phyloP scores from a whole-genome alignment of 2,888 invertebrate genomes.

The Rambutsinella grinnellia region DNA sequence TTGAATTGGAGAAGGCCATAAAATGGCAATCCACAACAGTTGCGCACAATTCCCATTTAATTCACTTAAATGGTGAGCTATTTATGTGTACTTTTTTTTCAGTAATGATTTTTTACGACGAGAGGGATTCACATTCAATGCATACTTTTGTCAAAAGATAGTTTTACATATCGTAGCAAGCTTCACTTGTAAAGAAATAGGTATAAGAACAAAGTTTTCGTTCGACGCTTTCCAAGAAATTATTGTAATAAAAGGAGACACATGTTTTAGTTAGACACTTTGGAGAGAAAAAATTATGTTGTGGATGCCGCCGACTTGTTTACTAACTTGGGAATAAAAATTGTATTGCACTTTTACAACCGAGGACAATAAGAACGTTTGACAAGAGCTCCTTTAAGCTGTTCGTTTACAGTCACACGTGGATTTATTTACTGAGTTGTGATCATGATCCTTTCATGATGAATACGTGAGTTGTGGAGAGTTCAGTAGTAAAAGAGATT shows the following conservation, averaged over 20 bases:
- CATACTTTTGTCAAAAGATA: neutral
- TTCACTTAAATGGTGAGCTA: neutral
- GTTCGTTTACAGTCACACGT: neutral
- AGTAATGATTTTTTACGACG: neutral
- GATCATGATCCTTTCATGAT: too few species aligned
- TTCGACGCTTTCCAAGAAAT: neutral
- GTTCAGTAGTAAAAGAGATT: neutral
- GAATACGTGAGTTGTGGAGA: neutral
- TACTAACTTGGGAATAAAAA: neutral
- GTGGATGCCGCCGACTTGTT: neutral
- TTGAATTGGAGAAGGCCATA: neutral
- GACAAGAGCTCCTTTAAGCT: neutral
- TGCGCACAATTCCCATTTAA: neutral
- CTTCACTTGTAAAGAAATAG: neutral
- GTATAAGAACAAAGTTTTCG: neutral
- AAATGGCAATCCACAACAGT: neutral
- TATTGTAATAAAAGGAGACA: conserved; percentile 3
- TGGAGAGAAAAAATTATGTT: neutral
- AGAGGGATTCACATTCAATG: neutral
- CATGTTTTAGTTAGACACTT: neutral
- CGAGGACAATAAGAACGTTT: neutral
- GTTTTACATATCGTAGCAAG: neutral
- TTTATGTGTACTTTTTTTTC: neutral
- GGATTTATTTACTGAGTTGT: neutral
- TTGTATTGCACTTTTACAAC: neutral